Conservation (phyloP, 92 coral and sea anemone species). For the Phenganax marumi region DNA sequence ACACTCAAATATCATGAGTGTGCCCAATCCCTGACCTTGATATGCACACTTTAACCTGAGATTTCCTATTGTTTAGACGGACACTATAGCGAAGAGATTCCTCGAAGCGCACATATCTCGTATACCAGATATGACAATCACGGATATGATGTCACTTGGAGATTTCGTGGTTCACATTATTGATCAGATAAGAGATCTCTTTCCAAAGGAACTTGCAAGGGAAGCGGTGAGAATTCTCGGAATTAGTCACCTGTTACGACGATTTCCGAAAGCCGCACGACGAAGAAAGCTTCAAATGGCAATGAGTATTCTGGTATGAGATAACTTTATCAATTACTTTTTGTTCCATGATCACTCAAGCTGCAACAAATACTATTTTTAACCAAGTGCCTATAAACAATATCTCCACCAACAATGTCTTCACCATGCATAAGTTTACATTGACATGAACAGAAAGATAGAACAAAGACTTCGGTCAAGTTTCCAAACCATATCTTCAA, state of each 20-base stretch:
- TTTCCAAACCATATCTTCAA: too few relatives aligned
- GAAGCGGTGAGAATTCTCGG: slow-evolving; percentile 71
- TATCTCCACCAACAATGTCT: too few relatives aligned
- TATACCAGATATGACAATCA: slow-evolving; percentile 28
- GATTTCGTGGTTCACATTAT: slow-evolving; percentile 57
- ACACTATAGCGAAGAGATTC: slow-evolving; percentile 17
- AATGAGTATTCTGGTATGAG: slow-evolving; percentile 62
- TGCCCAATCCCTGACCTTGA: too few relatives aligned
- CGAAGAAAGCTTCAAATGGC: slow-evolving; percentile 45
- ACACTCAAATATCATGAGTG: too few relatives aligned
- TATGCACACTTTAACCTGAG: too few relatives aligned
- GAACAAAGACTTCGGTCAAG: too few relatives aligned
- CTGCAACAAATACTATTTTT: too few relatives aligned
- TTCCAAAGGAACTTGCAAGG: slow-evolving; percentile 49
- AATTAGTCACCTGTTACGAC: slow-evolving; percentile 38
- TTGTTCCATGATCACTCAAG: too few relatives aligned
- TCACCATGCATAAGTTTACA: too few relatives aligned
- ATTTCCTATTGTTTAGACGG: background rate
- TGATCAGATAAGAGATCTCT: slow-evolving; percentile 43
- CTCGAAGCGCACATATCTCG: slow-evolving; percentile 15
- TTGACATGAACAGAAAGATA: too few relatives aligned
- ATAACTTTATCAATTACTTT: background rate
- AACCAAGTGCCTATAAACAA: too few relatives aligned
- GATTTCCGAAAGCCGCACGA: slow-evolving; percentile 51
- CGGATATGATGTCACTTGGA: slow-evolving; percentile 59